phyloP scores from a whole-genome alignment of 2,888 invertebrate species.

The Belgica antarctica region DNA sequence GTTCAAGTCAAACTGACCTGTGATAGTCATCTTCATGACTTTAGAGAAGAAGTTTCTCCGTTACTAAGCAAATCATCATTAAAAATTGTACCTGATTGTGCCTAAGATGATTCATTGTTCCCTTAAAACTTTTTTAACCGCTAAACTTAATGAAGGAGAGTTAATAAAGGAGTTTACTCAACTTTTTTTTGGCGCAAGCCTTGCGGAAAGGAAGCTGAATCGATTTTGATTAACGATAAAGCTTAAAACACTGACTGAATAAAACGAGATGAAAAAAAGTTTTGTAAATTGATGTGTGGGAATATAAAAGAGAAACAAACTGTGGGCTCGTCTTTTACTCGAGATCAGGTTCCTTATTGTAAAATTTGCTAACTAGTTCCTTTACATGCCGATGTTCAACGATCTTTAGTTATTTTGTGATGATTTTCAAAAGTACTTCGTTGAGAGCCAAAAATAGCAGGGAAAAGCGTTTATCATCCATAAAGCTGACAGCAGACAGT shows the following conservation, averaged over 20 bases:
- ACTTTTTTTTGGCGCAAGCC: not conserved
- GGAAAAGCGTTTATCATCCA: not conserved
- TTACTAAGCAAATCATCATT: too few species aligned
- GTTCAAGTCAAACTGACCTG: not conserved
- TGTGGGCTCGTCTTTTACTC: constrained; percentile 5
- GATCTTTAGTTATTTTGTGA: not conserved
- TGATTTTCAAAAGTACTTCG: not conserved
- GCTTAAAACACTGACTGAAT: not conserved
- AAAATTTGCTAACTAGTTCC: not conserved
- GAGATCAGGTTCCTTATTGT: not conserved
- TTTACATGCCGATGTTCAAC: too few species aligned
- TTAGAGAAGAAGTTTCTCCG: too few species aligned
- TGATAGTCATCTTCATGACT: not conserved
- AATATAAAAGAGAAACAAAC: not conserved
- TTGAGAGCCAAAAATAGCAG: too few species aligned
- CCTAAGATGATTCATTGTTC: constrained; percentile 2
- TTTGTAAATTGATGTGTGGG: constrained; percentile 1
- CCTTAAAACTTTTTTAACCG: not conserved
- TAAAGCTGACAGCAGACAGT: not conserved
- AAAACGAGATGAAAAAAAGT: not conserved
- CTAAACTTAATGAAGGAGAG: not conserved
- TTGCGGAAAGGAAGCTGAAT: not conserved
- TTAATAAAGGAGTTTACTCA: constrained; percentile 18
- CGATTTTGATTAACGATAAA: too few species aligned
- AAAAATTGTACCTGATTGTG: constrained; percentile 24